These are phyloP conservation scores for Epizoanthus scotinus DNA, from an alignment of 92 coral and sea anemone species.

Conservation along the genomic window DNA sequence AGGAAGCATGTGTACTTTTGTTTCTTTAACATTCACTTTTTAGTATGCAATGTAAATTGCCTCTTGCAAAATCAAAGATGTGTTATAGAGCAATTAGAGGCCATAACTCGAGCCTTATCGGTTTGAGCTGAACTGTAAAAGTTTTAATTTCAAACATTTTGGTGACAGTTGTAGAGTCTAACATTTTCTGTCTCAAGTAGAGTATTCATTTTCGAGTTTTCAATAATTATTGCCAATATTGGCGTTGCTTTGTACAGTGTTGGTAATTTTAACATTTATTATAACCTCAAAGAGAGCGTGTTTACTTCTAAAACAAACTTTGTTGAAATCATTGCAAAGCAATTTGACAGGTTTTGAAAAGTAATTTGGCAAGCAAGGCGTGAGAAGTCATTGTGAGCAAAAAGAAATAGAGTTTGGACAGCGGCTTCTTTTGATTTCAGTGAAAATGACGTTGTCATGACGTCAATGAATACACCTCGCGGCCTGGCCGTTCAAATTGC, in stretches of 20 bases:
- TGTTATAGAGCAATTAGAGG: too few relatives aligned
- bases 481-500: conserved; percentile 16
- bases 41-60: too few relatives aligned
- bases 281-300: conserved; percentile 32
- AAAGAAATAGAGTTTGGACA: conserved; percentile 43
- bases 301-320: conserved; percentile 43
- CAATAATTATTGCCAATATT: neutral
- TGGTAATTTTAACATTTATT: conserved; percentile 6
- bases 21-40: too few relatives aligned
- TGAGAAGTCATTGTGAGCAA: conserved; percentile 33
- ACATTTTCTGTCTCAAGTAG: too few relatives aligned
- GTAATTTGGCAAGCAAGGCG: conserved; percentile 22
- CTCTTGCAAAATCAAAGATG: too few relatives aligned
- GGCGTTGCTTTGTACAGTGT: neutral
- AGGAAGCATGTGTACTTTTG: too few relatives aligned
- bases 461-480: conserved; percentile 38
- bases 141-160: too few relatives aligned
- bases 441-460: conserved; percentile 43
- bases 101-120: too few relatives aligned
- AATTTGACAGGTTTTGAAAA: conserved; percentile 37
- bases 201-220: neutral
- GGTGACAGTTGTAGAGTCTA: too few relatives aligned
- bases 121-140: too few relatives aligned
- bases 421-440: conserved; percentile 57
- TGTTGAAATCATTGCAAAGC: conserved; percentile 31